phyloP scores from a whole-genome alignment of 2,797 vertebrate species.

The Martes flavigula region DNA sequence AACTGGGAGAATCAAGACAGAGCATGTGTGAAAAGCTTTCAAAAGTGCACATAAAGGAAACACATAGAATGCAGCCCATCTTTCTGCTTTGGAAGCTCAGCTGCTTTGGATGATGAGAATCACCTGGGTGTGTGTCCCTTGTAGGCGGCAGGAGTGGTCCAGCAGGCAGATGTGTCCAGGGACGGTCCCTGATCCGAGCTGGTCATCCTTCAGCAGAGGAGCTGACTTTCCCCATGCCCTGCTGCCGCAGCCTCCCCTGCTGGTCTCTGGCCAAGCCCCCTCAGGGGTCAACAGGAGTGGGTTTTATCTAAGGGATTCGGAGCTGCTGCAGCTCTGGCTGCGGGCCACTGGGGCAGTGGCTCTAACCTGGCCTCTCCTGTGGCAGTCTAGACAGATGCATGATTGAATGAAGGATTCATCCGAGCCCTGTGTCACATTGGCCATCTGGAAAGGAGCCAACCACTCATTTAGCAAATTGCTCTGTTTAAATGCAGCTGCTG shows the following conservation, averaged over 20 bases:
- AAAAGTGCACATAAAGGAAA: not conserved
- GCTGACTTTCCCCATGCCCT: not conserved
- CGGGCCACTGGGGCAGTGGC: not conserved
- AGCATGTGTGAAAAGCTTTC: not conserved
- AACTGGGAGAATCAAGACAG: not conserved
- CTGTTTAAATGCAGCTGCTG: conserved; percentile 73
- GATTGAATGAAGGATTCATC: conserved; percentile 64
- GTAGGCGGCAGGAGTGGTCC: not conserved
- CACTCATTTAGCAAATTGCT: conserved; percentile 77
- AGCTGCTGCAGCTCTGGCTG: not conserved
- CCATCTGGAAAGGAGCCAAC: conserved; percentile 70
- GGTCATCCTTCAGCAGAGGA: not conserved
- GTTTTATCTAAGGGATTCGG: conserved; percentile 5
- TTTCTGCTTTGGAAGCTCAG: not conserved
- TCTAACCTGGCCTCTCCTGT: conserved; percentile 51
- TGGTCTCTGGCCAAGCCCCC: conserved; percentile 12
- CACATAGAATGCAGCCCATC: not conserved
- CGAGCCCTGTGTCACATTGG: conserved; percentile 39
- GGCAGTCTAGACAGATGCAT: conserved; percentile 62
- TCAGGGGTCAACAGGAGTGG: not conserved
- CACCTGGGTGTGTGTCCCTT: not conserved
- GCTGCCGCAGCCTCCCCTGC: not conserved
- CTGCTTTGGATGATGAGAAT: not conserved
- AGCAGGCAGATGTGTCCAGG: not conserved
- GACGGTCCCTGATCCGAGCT: not conserved